These are phyloP conservation scores for Trachops cirrhosus DNA, from an alignment of 2,797 vertebrate species.

Conservation along the genomic window DNA sequence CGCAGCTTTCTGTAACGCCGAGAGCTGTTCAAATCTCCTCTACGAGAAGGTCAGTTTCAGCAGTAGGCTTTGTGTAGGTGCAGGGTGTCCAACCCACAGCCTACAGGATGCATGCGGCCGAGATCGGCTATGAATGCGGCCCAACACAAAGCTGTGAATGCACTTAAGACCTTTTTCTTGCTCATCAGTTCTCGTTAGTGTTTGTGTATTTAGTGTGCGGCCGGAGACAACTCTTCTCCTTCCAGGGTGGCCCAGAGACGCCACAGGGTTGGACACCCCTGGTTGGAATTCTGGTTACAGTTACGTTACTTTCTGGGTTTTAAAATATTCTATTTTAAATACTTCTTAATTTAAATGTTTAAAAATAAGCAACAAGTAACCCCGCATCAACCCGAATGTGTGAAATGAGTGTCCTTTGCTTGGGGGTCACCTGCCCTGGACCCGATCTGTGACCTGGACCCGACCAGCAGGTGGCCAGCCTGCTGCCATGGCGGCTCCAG, in stretches of 20 bases:
- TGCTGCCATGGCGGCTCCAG: no score
- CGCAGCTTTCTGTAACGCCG: neutral
- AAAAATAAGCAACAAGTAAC: neutral
- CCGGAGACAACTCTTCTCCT: no score
- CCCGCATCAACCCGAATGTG: neutral
- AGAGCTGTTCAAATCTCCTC: neutral
- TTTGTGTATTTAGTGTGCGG: no score
- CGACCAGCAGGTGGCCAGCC: neutral
- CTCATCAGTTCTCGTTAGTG: no score
- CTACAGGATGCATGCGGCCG: no score
- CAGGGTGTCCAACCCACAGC: no score
- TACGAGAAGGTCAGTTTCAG: neutral
- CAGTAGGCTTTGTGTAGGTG: no score
- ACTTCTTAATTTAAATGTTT: neutral
- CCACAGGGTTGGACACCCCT: no score
- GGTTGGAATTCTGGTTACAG: neutral
- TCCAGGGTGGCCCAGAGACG: no score
- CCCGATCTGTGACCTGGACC: neutral
- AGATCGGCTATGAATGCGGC: no score
- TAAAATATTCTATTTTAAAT: neutral
- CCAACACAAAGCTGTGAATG: no score
- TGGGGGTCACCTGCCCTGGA: neutral
- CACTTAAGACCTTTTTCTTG: no score
- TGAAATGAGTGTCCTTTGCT: neutral
- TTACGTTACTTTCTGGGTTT: neutral